A percentile compares a stretch with the other conserved stretches of the same genome.
phyloP scores from a whole-genome alignment of 1,140 invertebrate genomes.

The Teleopsis dalmanni region DNA sequence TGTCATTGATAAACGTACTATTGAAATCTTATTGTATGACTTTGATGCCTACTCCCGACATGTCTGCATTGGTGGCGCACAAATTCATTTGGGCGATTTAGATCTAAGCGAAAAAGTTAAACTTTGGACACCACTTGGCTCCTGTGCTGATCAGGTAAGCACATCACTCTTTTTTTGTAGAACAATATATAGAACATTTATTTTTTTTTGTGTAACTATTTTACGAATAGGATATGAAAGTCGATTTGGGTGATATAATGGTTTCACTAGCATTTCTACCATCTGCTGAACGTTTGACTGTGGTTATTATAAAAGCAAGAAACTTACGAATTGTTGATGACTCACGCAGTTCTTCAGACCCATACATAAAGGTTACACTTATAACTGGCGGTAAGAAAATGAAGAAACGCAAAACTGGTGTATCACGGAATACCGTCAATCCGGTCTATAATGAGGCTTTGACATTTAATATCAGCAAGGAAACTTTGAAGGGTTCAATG shows the following conservation, averaged over 20 bases:
- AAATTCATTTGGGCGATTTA: slow-evolving; percentile 47
- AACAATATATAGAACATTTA: not conserved
- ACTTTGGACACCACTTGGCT: slow-evolving; percentile 45
- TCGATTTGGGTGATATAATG: slow-evolving; percentile 57
- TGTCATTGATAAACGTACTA: slow-evolving; percentile 48
- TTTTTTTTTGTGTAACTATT: not conserved
- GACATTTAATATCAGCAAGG: slow-evolving; percentile 67
- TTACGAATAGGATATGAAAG: slow-evolving; percentile 32
- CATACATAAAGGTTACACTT: slow-evolving; percentile 77
- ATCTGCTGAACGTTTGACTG: slow-evolving; percentile 58
- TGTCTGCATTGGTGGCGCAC: slow-evolving; percentile 51
- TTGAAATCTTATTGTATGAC: slow-evolving; percentile 52
- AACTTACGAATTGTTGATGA: slow-evolving; percentile 54
- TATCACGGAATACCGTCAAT: slow-evolving; percentile 73
- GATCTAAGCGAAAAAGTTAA: slow-evolving; percentile 45
- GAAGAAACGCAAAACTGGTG: slow-evolving; percentile 86
- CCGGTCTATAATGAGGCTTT: slow-evolving; percentile 84
- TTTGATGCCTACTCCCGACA: slow-evolving; percentile 62
- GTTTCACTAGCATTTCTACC: slow-evolving; percentile 59
- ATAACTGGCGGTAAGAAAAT: slow-evolving; percentile 67
- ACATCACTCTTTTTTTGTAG: not conserved
- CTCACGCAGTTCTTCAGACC: slow-evolving; percentile 55
- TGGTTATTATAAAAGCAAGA: slow-evolving; percentile 58
- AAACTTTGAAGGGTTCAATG: slow-evolving; percentile 48
- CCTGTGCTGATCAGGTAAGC: slow-evolving; percentile 40